Conservation (phyloP, 2,113 vertebrate species). For the Merops nubicus region DNA sequence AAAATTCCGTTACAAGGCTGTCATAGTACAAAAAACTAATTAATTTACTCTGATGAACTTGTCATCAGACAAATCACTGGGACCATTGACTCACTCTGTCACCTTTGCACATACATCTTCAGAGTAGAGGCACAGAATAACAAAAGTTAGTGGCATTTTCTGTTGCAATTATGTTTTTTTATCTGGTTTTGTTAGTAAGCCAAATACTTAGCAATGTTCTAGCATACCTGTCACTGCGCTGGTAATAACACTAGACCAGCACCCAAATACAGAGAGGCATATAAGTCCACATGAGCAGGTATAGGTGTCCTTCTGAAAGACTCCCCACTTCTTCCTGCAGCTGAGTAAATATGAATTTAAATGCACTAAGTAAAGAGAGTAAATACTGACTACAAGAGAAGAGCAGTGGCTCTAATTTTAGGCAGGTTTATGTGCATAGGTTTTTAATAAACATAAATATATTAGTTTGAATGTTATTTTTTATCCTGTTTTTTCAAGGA, state of each 20-base stretch:
- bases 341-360: background rate
- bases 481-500: background rate
- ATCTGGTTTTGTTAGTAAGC: background rate
- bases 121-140: background rate
- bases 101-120: background rate
- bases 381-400: background rate
- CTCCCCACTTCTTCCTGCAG: background rate
- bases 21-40: background rate
- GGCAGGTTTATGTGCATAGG: background rate
- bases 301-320: background rate
- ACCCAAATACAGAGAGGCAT: background rate
- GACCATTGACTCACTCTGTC: background rate
- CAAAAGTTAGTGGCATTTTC: background rate
- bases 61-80: constrained; percentile 8
- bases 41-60: background rate
- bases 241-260: background rate
- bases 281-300: background rate
- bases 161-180: background rate
- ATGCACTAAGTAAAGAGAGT: background rate
- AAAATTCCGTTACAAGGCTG: constrained; percentile 2
- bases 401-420: background rate
- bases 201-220: background rate
- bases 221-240: background rate
- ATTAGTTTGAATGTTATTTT: background rate
- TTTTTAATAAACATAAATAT: background rate